phyloP scores from a whole-genome alignment of 2,797 vertebrate genomes.

The Anolis apletophallus region DNA sequence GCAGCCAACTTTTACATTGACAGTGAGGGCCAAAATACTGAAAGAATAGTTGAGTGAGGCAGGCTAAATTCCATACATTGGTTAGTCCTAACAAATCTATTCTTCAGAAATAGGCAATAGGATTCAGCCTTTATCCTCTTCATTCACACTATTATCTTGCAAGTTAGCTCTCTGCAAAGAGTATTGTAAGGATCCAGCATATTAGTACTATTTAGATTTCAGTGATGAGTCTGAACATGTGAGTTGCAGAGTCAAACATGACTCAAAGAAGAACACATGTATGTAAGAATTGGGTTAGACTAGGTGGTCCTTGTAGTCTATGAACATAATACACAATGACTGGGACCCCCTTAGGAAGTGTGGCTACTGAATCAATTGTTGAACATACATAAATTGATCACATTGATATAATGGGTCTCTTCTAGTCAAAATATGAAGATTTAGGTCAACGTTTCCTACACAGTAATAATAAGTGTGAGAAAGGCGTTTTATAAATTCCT shows the following conservation, averaged over 20 bases:
- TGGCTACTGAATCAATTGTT: too few species aligned
- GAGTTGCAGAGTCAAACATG: neutral
- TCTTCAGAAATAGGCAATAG: neutral
- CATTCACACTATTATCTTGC: neutral
- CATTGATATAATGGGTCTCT: too few species aligned
- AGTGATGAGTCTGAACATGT: neutral
- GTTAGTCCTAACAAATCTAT: too few species aligned
- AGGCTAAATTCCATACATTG: neutral
- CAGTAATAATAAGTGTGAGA: neutral
- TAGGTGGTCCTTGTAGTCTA: too few species aligned
- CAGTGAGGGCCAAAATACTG: neutral
- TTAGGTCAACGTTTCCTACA: neutral
- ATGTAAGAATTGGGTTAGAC: too few species aligned
- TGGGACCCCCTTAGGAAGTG: too few species aligned
- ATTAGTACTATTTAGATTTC: neutral
- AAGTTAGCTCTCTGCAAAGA: neutral
- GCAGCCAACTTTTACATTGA: too few species aligned
- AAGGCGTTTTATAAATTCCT: neutral
- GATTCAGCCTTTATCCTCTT: neutral
- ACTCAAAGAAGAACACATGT: neutral
- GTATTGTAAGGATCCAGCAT: neutral
- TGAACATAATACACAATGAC: neutral
- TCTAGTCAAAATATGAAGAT: too few species aligned
- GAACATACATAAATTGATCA: too few species aligned
- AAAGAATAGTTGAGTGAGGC: too few species aligned